Evolutionary conservation across 2,113 vertebrate genomes (phyloP).

Genomic region (Argyrosomus japonicus): DNA sequence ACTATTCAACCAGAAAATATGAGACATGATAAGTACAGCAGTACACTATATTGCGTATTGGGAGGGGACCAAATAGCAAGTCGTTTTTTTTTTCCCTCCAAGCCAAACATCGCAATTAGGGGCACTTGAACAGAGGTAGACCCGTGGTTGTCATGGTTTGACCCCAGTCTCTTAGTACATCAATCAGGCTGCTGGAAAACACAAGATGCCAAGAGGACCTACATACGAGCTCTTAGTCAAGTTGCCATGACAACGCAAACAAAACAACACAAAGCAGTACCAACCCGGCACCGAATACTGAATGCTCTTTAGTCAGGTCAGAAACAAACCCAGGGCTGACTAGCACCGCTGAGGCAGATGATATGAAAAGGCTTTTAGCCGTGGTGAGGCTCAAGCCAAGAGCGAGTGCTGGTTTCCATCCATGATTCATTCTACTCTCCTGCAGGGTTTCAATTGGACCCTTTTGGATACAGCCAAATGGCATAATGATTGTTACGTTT

Average conservation of each 20-base stretch:
- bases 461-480: conserved; percentile 9
- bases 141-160: conserved; percentile 71
- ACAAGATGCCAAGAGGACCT: conserved; percentile 60
- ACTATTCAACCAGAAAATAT: conserved; percentile 12
- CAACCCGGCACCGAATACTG: conserved; percentile 54
- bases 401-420: conserved; percentile 25
- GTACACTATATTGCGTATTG: neutral
- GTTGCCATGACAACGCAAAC: conserved; percentile 79
- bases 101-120: conserved; percentile 69
- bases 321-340: conserved; percentile 42
- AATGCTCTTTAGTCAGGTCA: conserved; percentile 65
- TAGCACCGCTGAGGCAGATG: conserved; percentile 32
- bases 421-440: conserved; percentile 11
- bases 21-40: neutral
- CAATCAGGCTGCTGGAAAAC: conserved; percentile 62
- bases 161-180: conserved; percentile 53
- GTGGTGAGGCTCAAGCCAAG: conserved; percentile 22
- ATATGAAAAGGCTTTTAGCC: conserved; percentile 50
- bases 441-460: neutral
- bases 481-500: conserved; percentile 4
- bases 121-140: conserved; percentile 56
- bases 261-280: conserved; percentile 76
- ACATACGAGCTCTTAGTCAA: conserved; percentile 53
- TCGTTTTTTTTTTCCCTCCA: conserved; percentile 28
- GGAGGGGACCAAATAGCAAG: conserved; percentile 25